These are phyloP conservation scores for Rousettus leschenaultii DNA, from an alignment of 2,113 vertebrate species.

Conservation along the genomic window DNA sequence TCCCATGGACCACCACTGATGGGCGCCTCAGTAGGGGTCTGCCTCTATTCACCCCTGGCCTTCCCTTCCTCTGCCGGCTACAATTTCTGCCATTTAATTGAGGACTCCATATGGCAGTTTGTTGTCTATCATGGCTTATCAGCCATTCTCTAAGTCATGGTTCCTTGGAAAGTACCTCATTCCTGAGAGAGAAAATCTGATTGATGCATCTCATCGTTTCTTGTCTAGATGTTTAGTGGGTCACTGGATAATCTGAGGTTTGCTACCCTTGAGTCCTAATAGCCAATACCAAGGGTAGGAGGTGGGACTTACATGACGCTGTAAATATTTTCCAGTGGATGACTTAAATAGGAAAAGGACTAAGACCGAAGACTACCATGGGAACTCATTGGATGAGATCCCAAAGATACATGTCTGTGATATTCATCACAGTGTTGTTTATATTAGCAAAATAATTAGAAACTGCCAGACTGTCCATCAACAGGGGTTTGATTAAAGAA, in stretches of 20 bases:
- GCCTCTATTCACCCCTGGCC: not conserved
- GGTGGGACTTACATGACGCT: not conserved
- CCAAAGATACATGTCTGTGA: not conserved
- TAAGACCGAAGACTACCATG: not conserved
- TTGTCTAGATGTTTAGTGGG: not conserved
- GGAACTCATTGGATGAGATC: not conserved
- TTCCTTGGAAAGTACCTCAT: not conserved
- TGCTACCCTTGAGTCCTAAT: not conserved
- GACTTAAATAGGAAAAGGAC: not conserved
- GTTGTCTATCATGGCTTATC: fast-evolving
- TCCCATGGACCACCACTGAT: not conserved
- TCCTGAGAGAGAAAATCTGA: not conserved
- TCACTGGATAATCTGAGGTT: not conserved
- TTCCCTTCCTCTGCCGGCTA: not conserved
- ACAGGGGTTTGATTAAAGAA: not conserved
- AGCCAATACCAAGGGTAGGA: not conserved
- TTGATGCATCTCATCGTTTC: not conserved
- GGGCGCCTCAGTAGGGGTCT: fast-evolving
- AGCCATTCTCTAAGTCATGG: not conserved
- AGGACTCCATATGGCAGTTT: not conserved
- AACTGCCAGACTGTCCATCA: not conserved
- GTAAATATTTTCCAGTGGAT: not conserved
- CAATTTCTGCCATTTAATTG: not conserved
- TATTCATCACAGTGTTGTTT: not conserved
- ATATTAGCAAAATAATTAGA: not conserved